Evolutionary conservation across 2,113 vertebrate genomes (phyloP), one percentile per base, ranked within the genome.

Genomic region (Sinocyclocheilus rhinocerous): DNA sequence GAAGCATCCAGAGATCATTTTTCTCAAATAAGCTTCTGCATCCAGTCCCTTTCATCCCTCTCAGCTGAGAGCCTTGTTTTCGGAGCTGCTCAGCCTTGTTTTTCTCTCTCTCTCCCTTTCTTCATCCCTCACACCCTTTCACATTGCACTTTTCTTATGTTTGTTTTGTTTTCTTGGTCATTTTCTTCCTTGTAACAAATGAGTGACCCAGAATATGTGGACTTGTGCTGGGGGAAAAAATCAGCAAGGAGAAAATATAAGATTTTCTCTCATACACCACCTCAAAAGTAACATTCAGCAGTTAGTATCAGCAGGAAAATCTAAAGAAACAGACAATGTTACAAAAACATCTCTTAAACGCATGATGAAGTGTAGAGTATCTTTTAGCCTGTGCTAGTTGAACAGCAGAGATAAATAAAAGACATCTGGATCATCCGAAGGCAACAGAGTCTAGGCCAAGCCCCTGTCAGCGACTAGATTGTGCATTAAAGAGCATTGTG

Each of bases 11-110:
- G 90, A 93, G 92, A 94, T 93, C 91, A 94, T 95, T 93, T 93
- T 91, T 94, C 92, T 92, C 92, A 93, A 94, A 94, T 93, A 93
- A 94, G 92, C 92, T 90, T 90, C 92, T 90, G 91, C 67, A 86
- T 87, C 86, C 84, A 92, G 92, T 93, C 89, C 88, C 94, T 95
- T 95, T 95, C 94, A 95, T 94, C 93, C 93, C 90, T 92, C 92
- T 93, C 93, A 93, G 93, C 92, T 94, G 93, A 95, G 94, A 94
- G 92, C 91, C 91, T 94, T 95, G 93, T 94, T 95, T 95, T 91
- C 90, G 76, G 92, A 93, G 92, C 93, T 89, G 93, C 89, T 91
- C 91, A 91, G 92, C 92, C 89, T 90, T 93, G 90, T 91, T 90
- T 91, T 92, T 86, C 89, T 81, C 89, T 87, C 69, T 87, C 69